Evolutionary conservation across 2,888 invertebrate species (phyloP).

Genomic region (Acleris emargana): DNA sequence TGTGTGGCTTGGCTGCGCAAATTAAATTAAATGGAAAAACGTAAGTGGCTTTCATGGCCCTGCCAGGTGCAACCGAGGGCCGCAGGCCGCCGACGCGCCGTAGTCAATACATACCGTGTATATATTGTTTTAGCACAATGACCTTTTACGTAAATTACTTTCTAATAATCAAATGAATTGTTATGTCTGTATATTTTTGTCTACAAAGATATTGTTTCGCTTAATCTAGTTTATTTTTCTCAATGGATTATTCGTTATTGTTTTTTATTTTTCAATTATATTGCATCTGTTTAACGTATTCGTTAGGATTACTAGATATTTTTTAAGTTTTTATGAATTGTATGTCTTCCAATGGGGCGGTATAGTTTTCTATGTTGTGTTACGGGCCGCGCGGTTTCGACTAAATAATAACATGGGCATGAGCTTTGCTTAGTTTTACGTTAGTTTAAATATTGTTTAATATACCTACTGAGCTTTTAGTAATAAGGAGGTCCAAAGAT

Average conservation of each 20-base stretch:
- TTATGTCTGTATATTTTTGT: slow-evolving; percentile 78
- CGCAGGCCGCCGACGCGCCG: slow-evolving; percentile 8
- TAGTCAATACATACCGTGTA: slow-evolving; percentile 40
- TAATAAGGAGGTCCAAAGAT: slow-evolving; percentile 78
- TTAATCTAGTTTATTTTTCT: slow-evolving; percentile 45
- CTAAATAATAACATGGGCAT: slow-evolving; percentile 57
- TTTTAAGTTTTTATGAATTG: slow-evolving; percentile 57
- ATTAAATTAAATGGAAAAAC: not conserved
- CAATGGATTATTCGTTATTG: slow-evolving; percentile 37
- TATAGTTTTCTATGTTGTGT: slow-evolving; percentile 53
- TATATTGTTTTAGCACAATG: slow-evolving; percentile 34
- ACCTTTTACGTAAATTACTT: slow-evolving; percentile 45
- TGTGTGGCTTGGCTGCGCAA: not conserved
- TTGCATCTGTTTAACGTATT: slow-evolving; percentile 43
- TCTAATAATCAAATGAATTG: slow-evolving; percentile 42
- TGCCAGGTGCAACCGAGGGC: too few relatives aligned
- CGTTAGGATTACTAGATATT: slow-evolving; percentile 42
- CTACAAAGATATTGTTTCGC: slow-evolving; percentile 56
- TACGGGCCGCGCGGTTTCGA: slow-evolving; percentile 58
- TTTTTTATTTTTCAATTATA: slow-evolving; percentile 41
- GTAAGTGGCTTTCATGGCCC: too few relatives aligned
- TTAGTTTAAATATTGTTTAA: slow-evolving; percentile 56
- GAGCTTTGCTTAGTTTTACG: slow-evolving; percentile 69
- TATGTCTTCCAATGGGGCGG: slow-evolving; percentile 70
- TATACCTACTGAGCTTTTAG: slow-evolving; percentile 66